Percentiles rank a stretch among this genome's conserved stretches.
Evolutionary conservation across 2,888 invertebrate genomes (phyloP).

Genomic region (Habrosyne pyritoides): DNA sequence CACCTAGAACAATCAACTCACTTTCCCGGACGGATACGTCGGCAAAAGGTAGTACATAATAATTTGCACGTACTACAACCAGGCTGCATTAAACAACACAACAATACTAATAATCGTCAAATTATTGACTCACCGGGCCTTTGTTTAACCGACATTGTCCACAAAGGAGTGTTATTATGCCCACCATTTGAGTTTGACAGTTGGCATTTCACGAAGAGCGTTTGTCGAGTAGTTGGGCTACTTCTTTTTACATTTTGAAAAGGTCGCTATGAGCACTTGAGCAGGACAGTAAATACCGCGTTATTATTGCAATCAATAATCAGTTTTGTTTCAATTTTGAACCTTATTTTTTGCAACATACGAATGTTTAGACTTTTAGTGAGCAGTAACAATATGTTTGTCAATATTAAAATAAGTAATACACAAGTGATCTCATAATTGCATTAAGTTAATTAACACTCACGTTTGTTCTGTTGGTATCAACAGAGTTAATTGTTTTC

Average conservation of each 20-base stretch:
- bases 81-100: constrained; percentile 12
- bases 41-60: neutral
- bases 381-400: constrained; percentile 17
- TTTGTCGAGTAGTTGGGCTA: constrained; percentile 42
- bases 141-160: constrained; percentile 42
- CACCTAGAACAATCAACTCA: too few relatives aligned
- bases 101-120: constrained; percentile 23
- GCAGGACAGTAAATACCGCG: constrained; percentile 27
- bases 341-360: neutral
- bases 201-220: constrained; percentile 67
- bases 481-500: constrained; percentile 50
- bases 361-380: neutral
- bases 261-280: constrained; percentile 55
- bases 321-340: neutral
- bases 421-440: constrained; percentile 58
- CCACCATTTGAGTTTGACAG: constrained; percentile 46
- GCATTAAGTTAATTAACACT: constrained; percentile 66
- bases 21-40: neutral
- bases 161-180: constrained; percentile 45
- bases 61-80: constrained; percentile 2
- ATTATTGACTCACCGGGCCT: constrained; percentile 28
- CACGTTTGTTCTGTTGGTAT: constrained; percentile 51
- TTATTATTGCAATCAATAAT: neutral
- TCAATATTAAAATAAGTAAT: constrained; percentile 38
- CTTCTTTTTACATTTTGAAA: constrained; percentile 57